Conservation (phyloP, 2,113 vertebrate species). For the Odobenus rosmarus region DNA sequence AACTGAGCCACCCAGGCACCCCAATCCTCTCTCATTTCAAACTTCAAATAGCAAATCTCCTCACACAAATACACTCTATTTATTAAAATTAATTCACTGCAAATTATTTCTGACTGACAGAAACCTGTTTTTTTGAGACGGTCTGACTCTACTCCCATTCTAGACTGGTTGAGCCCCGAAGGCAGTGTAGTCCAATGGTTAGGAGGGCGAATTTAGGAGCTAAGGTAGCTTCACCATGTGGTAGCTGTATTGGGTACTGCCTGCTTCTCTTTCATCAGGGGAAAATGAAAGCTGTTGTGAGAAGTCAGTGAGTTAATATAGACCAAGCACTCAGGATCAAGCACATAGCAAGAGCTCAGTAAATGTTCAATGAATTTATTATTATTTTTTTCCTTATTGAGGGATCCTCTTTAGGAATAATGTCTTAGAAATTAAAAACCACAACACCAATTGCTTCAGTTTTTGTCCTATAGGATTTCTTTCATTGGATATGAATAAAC, state of each 20-base stretch:
- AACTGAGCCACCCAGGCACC: too few relatives aligned
- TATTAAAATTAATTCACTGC: neutral
- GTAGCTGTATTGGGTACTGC: too few relatives aligned
- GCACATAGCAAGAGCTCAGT: neutral
- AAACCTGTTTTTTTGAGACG: neutral
- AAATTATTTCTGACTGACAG: neutral
- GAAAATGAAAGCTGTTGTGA: neutral
- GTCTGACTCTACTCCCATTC: neutral
- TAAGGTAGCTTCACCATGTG: neutral
- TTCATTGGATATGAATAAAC: slow-evolving; percentile 25
- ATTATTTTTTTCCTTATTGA: neutral
- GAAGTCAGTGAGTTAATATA: neutral
- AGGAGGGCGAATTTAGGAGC: neutral
- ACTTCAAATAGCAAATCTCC: neutral
- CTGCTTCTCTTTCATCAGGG: neutral
- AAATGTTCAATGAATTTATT: neutral
- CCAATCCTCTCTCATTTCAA: neutral
- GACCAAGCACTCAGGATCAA: neutral
- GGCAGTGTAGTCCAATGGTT: neutral
- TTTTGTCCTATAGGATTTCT: neutral
- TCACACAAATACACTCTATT: neutral
- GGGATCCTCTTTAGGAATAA: neutral
- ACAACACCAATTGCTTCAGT: neutral
- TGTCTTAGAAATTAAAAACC: slow-evolving; percentile 6
- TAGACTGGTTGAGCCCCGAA: neutral